Conservation (phyloP, 64 coral and sea anemone species). For the Dendrophyllia cribrosa region DNA sequence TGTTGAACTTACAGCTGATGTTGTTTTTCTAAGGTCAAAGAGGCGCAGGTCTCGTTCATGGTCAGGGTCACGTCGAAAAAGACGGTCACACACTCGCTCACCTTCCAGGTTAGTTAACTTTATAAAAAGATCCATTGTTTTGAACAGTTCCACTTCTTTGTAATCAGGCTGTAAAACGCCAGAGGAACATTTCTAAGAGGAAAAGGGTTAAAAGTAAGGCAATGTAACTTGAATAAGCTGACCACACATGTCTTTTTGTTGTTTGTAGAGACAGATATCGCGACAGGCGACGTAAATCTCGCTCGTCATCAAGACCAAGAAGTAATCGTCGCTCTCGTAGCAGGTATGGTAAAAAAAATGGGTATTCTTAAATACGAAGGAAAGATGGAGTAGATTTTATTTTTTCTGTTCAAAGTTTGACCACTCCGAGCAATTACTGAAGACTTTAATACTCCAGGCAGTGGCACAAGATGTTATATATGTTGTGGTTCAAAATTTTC, state of each 20-base stretch:
- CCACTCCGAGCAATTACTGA: no score
- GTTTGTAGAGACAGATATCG: constrained; percentile 72
- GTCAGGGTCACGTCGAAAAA: constrained; percentile 69
- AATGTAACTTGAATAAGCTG: background rate
- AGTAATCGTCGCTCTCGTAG: constrained; percentile 64
- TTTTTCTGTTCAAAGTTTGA: no score
- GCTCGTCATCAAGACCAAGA: constrained; percentile 67
- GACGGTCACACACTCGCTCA: constrained; percentile 65
- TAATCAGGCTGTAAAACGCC: no score
- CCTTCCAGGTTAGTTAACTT: constrained; percentile 10
- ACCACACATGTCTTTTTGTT: background rate
- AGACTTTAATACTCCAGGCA: no score
- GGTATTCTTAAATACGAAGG: background rate
- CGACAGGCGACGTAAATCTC: constrained; percentile 62
- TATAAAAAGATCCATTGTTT: background rate
- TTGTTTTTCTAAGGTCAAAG: background rate
- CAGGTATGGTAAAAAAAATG: constrained; percentile 49
- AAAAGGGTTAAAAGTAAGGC: no score
- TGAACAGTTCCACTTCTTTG: no score
- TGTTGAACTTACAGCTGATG: background rate
- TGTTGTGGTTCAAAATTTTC: no score
- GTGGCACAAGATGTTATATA: no score
- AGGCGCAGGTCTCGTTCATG: constrained; percentile 54
- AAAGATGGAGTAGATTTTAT: no score
- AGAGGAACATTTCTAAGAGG: no score